Evolutionary conservation across 2,797 vertebrate species (phyloP), one percentile per base, ranked within the genome.

Genomic region (Melanotaenia nigrans): DNA sequence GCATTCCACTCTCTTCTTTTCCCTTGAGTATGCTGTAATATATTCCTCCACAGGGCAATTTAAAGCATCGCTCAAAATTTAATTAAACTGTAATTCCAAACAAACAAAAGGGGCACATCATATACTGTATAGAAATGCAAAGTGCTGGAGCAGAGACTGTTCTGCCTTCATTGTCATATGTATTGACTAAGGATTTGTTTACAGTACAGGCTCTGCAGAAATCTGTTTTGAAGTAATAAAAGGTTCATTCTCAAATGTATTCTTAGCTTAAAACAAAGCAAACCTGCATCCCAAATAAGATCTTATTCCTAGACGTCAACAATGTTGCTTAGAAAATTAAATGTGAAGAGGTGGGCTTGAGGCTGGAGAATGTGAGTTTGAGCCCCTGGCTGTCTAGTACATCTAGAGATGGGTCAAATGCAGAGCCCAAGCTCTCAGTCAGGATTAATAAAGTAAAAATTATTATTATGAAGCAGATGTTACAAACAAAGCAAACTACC

Each of bases 31-130:
- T 32, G 35, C 54, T 25, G 1, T 78, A 78, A 83, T 85, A 68
- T 69, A 87, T 86, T 89, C 82, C 60, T 84, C 74, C 12, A 16
- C 71, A 77, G 85, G 72, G 75, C 57, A 79, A 78, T 87, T 85
- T 84, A 49, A 87, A 83, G 74, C 70, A 74, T 82, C 20, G 18
- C 59, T 77, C 68, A 83, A 77, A 80, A 87, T 86, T 87, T 82
- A 84, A 91, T 91, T 87, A 85, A 87, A 82, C 71, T 54, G 49
- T 87, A 80, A 87, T 85, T 78, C 72, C 73, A 88, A 87, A 85
- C 82, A 86, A 86, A 85, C 82, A 82, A 68, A 73, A 62, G 73
- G 36, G 73, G 20, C 51, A 68, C 4, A 70, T 32, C 71, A 40
- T 36, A 49, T 71, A 68, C 65, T 57, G 75, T 64, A 65, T 54